Base-by-base conservation (phyloP, 2,888 invertebrate genomes). In the Exephanes ischioxanthus region DNA sequence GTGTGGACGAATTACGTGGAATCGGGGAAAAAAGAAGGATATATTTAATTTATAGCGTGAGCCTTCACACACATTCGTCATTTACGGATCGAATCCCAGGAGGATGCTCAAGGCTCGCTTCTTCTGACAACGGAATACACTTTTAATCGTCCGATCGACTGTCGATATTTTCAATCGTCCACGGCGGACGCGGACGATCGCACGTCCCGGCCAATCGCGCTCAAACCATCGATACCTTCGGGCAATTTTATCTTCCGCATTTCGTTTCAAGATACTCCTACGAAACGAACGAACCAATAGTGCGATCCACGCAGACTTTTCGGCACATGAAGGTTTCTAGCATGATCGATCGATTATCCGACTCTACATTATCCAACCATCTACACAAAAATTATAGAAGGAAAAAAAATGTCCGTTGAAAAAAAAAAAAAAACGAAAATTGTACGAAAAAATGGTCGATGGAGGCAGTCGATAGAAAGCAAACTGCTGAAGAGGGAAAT, bases 81-180 rank as follows among this genome's bases (percentile, higher is more conserved):
- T 61, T 53, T 66, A 48, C 19, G 33, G 63, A 82, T 82, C 26
- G 30, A 81, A 73, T 77, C 78, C 81, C 78, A 73, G 48, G 85
- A 82, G 78, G 81, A 81, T 75, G 55, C 61, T 37, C 81, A 85
- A 85, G 85, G 85, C 70, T 37, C 66, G 37, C 48, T 41, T 55
- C 70, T 79, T 78, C 41, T 19, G 37, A 14, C n/a, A 33, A 19
- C 16, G 33, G 22, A 66, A 26, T 61, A 14, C 53, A 30, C 33
- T 22, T 6, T 66, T 4, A n/a, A 7, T 16, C 4, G 19, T 33
- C 19, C 1, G 37, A 26, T 66, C 45, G 30, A 30, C 19, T 16
- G 9, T 7, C 51, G 11, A 68, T 75, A 41, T 79, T 76, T 33
- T 71, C 26, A 71, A 77, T 41, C 37, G 26, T 81, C 73, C 63